Evolutionary conservation across 2,113 vertebrate genomes (phyloP).

Genomic region (Rutilus rutilus): DNA sequence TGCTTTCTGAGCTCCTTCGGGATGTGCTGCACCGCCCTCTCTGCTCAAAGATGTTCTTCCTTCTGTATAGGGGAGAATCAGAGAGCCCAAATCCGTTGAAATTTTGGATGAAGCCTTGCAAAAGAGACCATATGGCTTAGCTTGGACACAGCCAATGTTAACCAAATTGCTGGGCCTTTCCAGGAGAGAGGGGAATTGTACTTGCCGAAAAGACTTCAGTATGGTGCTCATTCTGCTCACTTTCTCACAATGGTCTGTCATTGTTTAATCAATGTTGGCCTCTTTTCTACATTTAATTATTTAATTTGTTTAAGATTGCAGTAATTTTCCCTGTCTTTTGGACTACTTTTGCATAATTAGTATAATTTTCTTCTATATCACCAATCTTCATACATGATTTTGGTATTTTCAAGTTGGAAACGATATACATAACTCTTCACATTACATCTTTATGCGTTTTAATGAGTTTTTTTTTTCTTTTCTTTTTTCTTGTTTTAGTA

Average conservation of each 20-base stretch:
- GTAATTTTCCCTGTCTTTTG: not conserved
- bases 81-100: constrained; percentile 48
- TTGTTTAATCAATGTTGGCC: not conserved
- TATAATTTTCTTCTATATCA: not conserved
- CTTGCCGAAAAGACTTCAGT: constrained; percentile 44
- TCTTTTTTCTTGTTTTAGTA: not conserved
- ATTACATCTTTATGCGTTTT: not conserved
- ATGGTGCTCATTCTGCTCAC: not conserved
- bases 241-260: not conserved
- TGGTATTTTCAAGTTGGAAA: not conserved
- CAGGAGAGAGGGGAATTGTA: constrained; percentile 53
- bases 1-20: not conserved
- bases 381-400: not conserved
- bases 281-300: not conserved
- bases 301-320: not conserved
- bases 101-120: constrained; percentile 32
- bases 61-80: not conserved
- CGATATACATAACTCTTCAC: not conserved
- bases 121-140: constrained; percentile 64
- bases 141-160: constrained; percentile 57
- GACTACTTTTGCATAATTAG: not conserved
- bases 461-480: not conserved
- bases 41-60: not conserved
- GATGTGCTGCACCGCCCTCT: not conserved
- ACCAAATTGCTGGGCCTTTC: constrained; percentile 53